Base-by-base conservation (phyloP, 2,888 invertebrate genomes). In the Pachymerium ferrugineum region DNA sequence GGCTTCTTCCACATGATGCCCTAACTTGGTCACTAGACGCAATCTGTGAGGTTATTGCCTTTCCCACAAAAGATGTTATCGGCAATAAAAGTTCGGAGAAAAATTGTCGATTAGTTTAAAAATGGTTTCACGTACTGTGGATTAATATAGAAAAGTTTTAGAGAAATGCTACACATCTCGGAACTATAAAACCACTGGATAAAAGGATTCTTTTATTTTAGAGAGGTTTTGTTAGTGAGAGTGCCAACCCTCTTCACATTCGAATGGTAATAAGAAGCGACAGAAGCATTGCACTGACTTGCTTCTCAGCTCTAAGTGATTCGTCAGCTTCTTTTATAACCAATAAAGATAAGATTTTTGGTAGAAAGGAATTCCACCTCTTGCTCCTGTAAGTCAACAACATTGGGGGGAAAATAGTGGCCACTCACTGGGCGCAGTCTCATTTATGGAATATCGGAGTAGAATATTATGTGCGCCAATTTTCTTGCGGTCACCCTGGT, bases 271-370 rank as follows among this genome's bases (percentile, higher is more conserved):
- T 62, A 8, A 62, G 62, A 62, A 62, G 62, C 62, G 62, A 62
- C 62, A 62, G 25, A 28, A n/a, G 62, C 62, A 8, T 10, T 62
- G 28, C 62, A 62, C 28, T 28, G 28, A 62, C 62, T 38, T 62
- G 62, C 12, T 62, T 22, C 62, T 28, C 25, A 25, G 28, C 25
- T 62, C 62, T 62, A 62, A 62, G 62, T 62, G 62, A 62, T 62
- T 62, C 62, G 62, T 62, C 62, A 62, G 62, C 62, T 62, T 62
- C 62, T 62, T 62, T 62, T 62, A 62, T 62, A 62, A 28, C 62
- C 62, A 62, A 62, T 62, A 62, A 62, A 62, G 62, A 62, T 62
- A 62, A 62, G 62, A 62, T 25, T 62, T 62, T 62, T 62, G 5
- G 25, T 62, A 12, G 62, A 28, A n/a, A 5, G 62, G 62, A 62